These are phyloP conservation scores for Zelleria hepariella DNA, from an alignment of 2,888 invertebrate genomes.

Conservation along the genomic window DNA sequence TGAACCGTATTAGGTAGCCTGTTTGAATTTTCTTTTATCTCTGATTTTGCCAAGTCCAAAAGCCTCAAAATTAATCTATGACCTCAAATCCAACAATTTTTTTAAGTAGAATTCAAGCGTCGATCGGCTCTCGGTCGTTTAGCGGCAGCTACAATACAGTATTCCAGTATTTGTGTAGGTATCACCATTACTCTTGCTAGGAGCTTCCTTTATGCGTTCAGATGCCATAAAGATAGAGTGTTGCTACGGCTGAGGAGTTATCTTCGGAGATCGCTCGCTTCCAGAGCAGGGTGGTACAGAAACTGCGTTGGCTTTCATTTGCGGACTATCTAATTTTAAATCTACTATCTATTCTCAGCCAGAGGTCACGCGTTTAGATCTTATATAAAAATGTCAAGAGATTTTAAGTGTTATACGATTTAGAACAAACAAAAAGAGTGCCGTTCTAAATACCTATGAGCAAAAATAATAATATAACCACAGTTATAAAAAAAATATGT, in stretches of 20 bases:
- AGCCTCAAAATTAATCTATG: no score
- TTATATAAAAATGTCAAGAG: neutral
- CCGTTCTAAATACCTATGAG: neutral
- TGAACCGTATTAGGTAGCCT: no score
- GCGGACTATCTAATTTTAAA: no score
- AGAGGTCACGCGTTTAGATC: neutral
- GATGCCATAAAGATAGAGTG: slow-evolving; percentile 58
- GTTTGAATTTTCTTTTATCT: no score
- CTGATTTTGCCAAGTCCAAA: no score
- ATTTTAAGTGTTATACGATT: neutral
- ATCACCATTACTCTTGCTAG: slow-evolving; percentile 52
- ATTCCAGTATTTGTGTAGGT: slow-evolving; percentile 57
- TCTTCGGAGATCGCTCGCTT: slow-evolving; percentile 41
- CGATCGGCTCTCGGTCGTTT: slow-evolving; percentile 10
- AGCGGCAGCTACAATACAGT: slow-evolving; percentile 26
- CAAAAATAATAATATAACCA: no score
- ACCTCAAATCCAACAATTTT: no score
- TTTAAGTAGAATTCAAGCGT: no score
- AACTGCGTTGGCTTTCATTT: neutral
- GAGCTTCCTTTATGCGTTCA: slow-evolving; percentile 59
- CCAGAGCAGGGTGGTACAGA: neutral
- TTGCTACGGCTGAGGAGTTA: slow-evolving; percentile 38
- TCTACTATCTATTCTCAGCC: neutral
- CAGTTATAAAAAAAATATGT: no score
- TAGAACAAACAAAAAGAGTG: neutral